These are phyloP conservation scores for Calosoma granatense DNA, from an alignment of 1,140 invertebrate species.

Conservation along the genomic window DNA sequence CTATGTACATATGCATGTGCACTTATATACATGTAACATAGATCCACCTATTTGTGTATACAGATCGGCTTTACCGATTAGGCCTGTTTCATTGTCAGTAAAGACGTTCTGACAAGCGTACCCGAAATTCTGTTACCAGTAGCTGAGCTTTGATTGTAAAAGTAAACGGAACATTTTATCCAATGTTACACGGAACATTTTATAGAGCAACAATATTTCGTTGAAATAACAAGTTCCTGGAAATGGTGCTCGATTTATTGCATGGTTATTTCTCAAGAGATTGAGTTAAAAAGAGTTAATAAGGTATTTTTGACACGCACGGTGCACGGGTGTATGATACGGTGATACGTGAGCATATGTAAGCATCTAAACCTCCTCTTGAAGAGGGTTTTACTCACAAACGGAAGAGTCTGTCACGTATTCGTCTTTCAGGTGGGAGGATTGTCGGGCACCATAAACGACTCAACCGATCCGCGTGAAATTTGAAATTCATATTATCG, in stretches of 20 bases:
- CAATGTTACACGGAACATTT: too few relatives aligned
- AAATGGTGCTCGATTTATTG: too few relatives aligned
- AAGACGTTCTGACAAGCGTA: too few relatives aligned
- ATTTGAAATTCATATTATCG: slow-evolving; percentile 7
- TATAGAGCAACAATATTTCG: too few relatives aligned
- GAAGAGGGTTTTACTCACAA: neutral
- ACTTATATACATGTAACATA: neutral
- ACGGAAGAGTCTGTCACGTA: neutral
- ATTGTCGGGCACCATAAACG: neutral
- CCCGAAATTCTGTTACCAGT: too few relatives aligned
- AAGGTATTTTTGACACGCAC: neutral
- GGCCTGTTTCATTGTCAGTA: too few relatives aligned
- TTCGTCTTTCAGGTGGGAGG: neutral
- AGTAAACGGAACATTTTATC: too few relatives aligned
- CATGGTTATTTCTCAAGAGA: too few relatives aligned
- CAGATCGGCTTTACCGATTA: too few relatives aligned
- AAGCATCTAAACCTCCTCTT: neutral
- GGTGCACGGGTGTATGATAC: neutral
- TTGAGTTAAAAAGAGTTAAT: too few relatives aligned
- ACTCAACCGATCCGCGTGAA: neutral
- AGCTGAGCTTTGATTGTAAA: too few relatives aligned
- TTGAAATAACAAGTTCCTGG: too few relatives aligned
- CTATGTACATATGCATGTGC: neutral
- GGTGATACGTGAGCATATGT: neutral
- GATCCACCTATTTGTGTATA: neutral